Evolutionary conservation across 2,797 vertebrate genomes (phyloP), one percentile per base, ranked within the genome.

Genomic region (Falco concolor): DNA sequence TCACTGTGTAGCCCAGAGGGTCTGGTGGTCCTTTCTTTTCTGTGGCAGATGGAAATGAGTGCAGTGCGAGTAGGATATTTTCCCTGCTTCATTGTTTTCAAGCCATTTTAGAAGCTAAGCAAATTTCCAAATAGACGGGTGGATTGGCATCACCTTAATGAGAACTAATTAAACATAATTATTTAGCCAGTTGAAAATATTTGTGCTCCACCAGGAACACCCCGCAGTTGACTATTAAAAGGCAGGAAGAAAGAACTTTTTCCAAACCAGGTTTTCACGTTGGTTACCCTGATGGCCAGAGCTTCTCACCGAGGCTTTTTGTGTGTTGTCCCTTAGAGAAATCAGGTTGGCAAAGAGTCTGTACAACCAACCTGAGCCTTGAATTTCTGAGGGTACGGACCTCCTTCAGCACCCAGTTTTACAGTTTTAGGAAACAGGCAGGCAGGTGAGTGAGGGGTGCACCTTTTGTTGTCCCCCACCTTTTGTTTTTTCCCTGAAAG

Each of bases 91-190:
- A 13, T 81, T 89, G 30, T 89, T 96, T 84, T 69, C 54, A 22
- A 89, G 79, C 20, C 54, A 16, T 78, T 86, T 49, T 82, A 94
- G 73, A 42, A 85, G 57, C 20, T 32, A 40, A 70, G 56, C 1
- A 8, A 64, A 72, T 86, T 93, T 93, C 75, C 90, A 93, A 76
- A 76, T 10, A 85, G 36, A 91, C 42, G 63, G 60, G 44, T 54
- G 77, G 78, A 42, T 57, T 91, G 72, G 74, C 78, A 87, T 77
- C 56, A 65, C 56, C 34, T 34, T 84, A 65, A 84, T 73, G 65
- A 89, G 90, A 86, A 59, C 53, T 78, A 82, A 93, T 94, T 90
- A 95, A 92, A 82, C 24, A 3, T 84, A 82, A 95, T 94, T 92
- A 93, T 93, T 82, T 68, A 76, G 27, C 57, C 52, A 49, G 84